Evolutionary conservation across 1,140 invertebrate species (phyloP), one percentile per base, ranked within the genome.

Genomic region (Carcinoscorpius rotundicauda): DNA sequence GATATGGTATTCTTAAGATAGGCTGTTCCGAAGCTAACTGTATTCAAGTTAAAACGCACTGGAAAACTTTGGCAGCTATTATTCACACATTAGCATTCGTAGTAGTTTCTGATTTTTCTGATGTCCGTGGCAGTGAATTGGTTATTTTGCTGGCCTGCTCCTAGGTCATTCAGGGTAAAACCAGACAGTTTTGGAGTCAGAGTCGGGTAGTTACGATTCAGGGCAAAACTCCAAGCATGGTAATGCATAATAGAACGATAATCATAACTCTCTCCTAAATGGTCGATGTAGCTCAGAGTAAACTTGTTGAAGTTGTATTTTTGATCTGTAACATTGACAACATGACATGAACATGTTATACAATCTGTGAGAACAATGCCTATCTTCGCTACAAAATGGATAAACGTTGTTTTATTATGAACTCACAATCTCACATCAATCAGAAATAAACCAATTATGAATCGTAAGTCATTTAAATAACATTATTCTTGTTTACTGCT

Each of bases 221-320:
- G 75, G 51, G 80, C 78, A 73, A 82, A 83, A 6, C 80, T 79
- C 64, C 75, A 80, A 8, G 78, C 74, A 4, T 77, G 76, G 67
- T 82, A 82, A 69, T 82, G 81, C 80, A 82, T 81, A 10, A 82
- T 74, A 3, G 77, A 79, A 49, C 71, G 69, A 63, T 82, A 81
- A 69, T 85, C 83, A 70, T 83, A 83, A 4, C 72, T 65, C 5
- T 77, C 75, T 6, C 73, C 74, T 8, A 80, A 73, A 63, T 74
- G 73, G 65, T 81, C 76, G 48, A 77, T 74, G 4, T 72, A 65
- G 49, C 71, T 69, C 58, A 71, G 72, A 4, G 65, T 66, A 52
- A 75, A 78, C 53, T 79, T 81, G 11, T 76, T 61, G 69, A 81
- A 83, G 68, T 83, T 81, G 29, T 74, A 71, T 9, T 75, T 71